Base-by-base conservation (phyloP, 2,888 invertebrate species). In the Aporophyla lueneburgensis region DNA sequence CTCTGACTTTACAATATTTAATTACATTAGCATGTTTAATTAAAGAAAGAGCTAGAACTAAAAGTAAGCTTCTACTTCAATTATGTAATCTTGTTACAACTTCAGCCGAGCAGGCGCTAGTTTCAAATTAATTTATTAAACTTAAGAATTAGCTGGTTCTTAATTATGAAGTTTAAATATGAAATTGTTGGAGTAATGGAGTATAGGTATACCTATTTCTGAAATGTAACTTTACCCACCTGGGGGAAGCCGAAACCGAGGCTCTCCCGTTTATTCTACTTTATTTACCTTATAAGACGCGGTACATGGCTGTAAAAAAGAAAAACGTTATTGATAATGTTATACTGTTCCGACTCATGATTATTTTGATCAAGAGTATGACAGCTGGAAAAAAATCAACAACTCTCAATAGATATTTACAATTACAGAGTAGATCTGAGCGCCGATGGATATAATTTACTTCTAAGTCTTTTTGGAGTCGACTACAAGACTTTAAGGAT, bases 41-140 rank as follows among this genome's bases (percentile, higher is more conserved):
- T 71, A 77, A 71, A 76, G 61, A 62, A 71, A 65, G 53, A 62
- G 24, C 58, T 56, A 24, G 46, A 73, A 70, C 59, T 69, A 40
- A 69, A 73, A 66, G 67, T 49, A 16, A 59, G 49, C 66, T 70
- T 74, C 46, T 53, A 62, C 69, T 81, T 72, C 65, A 85, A 85
- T 83, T 78, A 49, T 54, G 59, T 71, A 40, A 85, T 71, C 73
- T 85, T 81, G 68, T 78, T 71, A 69, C 5, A 84, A 80, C 59
- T 78, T 63, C 6, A 62, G 58, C 53, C n/a, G 58, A 84, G 46
- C 54, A 68, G 24, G 59, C 80, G 59, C 40, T 84, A 82, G 71
- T 71, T 84, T 27, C 40, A 24, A 76, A 82, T 71, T 80, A 80
- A 80, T 80, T 84, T 62, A 75, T 80, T 84, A 74, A 71, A 71